phyloP scores from a whole-genome alignment of 2,797 vertebrate genomes.

The Diplodus sargus region DNA sequence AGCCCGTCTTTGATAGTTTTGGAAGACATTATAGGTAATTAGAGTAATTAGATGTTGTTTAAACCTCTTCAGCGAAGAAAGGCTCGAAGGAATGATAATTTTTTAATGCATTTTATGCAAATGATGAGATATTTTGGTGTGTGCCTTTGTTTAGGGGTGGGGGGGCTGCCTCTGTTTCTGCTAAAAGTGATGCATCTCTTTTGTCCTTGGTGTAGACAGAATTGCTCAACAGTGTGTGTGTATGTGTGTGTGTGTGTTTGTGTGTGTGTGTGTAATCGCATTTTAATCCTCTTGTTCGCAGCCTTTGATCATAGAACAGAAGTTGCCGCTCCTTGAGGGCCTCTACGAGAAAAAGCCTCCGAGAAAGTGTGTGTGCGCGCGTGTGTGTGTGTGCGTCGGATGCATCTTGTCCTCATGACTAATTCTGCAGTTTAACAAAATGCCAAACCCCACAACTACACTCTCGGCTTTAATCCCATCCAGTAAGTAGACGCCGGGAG shows the following conservation, averaged over 20 bases:
- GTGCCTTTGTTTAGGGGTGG: not conserved
- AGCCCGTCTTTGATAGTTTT: slow-evolving; percentile 19
- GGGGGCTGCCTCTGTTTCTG: slow-evolving; percentile 13
- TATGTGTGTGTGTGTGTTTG: slow-evolving; percentile 14
- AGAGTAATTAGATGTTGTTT: not conserved
- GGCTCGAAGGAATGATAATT: not conserved
- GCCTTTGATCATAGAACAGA: slow-evolving; percentile 52
- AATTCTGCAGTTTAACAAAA: slow-evolving; percentile 44
- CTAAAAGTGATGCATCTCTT: slow-evolving; percentile 38
- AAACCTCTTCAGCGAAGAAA: not conserved
- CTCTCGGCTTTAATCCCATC: slow-evolving; percentile 7
- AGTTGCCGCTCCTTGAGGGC: slow-evolving; percentile 36
- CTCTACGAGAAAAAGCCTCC: slow-evolving; percentile 37
- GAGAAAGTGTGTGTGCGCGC: slow-evolving; percentile 31
- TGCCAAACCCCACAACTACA: slow-evolving; percentile 9
- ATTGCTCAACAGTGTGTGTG: slow-evolving; percentile 31
- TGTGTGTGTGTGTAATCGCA: slow-evolving; percentile 2
- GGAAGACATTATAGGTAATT: not conserved
- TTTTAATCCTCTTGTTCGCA: slow-evolving; percentile 56
- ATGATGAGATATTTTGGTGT: slow-evolving; percentile 3
- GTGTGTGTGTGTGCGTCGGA: slow-evolving; percentile 21
- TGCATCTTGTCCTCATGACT: slow-evolving; percentile 45
- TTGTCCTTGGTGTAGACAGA: slow-evolving; percentile 56
- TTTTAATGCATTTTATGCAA: slow-evolving; percentile 15
- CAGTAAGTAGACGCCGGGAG: not conserved